phyloP scores from a whole-genome alignment of 2,113 vertebrate genomes.

The Thomomys bottae region DNA sequence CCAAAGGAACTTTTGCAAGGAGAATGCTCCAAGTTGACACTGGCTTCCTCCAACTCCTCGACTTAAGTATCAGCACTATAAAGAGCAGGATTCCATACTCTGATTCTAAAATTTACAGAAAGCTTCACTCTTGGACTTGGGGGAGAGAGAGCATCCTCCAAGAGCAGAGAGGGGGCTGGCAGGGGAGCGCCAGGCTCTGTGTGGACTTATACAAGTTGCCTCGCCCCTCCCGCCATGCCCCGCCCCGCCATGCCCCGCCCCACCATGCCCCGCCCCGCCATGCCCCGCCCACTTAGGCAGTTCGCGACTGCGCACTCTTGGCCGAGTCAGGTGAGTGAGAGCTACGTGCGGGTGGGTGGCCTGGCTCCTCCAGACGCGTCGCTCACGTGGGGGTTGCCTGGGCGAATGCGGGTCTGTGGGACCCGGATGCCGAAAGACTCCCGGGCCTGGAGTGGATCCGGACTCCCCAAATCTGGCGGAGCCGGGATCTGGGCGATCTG shows the following conservation, averaged over 20 bases:
- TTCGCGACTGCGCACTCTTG: not conserved
- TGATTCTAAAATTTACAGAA: not conserved
- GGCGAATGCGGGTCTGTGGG: fast-evolving
- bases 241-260: not conserved
- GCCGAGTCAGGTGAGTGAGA: slow-evolving; percentile 31
- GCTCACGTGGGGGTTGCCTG: no score
- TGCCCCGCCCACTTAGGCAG: fast-evolving
- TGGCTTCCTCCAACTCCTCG: no score
- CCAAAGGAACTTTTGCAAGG: not conserved
- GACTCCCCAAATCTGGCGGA: fast-evolving
- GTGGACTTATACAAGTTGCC: not conserved
- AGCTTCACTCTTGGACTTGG: fast-evolving
- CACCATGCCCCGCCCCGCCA: no score
- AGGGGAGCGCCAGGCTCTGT: not conserved
- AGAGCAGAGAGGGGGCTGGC: fast-evolving
- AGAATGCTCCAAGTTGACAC: not conserved
- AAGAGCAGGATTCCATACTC: not conserved
- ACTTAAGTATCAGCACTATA: not conserved
- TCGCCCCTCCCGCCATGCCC: not conserved
- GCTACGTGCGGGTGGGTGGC: fast-evolving
- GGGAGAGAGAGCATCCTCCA: no score
- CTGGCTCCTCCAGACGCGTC: no score
- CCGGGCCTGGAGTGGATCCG: fast-evolving
- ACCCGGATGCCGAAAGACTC: not conserved
- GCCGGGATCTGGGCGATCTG: fast-evolving